Percentiles rank a stretch among this genome's conserved stretches.
phyloP scores from a whole-genome alignment of 92 coral and sea anemone genomes.

The Epizoanthus rinbou region DNA sequence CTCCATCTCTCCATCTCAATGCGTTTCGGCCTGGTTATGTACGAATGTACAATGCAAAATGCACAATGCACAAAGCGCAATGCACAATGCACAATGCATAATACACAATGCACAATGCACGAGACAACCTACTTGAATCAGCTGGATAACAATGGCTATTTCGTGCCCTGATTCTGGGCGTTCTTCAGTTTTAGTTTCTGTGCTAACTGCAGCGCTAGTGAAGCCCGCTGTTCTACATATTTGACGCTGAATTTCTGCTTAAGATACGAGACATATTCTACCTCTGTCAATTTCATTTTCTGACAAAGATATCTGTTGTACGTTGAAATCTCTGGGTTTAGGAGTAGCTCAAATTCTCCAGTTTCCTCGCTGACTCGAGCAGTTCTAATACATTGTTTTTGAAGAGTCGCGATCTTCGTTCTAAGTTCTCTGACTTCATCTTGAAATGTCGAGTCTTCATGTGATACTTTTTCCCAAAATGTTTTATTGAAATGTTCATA shows the following conservation, averaged over 20 bases:
- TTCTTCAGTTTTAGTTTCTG: neutral
- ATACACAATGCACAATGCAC: too few species aligned
- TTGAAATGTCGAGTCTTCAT: slow-evolving; percentile 66
- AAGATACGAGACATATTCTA: slow-evolving; percentile 70
- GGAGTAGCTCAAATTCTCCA: slow-evolving; percentile 57
- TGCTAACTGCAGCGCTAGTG: neutral
- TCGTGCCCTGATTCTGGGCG: neutral
- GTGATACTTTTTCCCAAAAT: slow-evolving; percentile 73
- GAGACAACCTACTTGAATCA: too few species aligned
- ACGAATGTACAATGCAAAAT: too few species aligned
- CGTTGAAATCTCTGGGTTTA: slow-evolving; percentile 37
- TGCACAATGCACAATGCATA: too few species aligned
- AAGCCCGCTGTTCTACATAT: slow-evolving; percentile 39
- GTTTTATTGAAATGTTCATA: slow-evolving; percentile 84
- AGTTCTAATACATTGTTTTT: slow-evolving; percentile 59
- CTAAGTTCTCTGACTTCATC: slow-evolving; percentile 73
- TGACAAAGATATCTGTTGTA: slow-evolving; percentile 73
- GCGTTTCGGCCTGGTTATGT: too few species aligned
- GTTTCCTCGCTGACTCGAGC: slow-evolving; percentile 57
- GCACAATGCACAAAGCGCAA: too few species aligned
- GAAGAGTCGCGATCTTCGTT: slow-evolving; percentile 46
- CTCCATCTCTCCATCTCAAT: too few species aligned
- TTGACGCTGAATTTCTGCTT: slow-evolving; percentile 63
- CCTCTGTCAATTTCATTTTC: slow-evolving; percentile 76
- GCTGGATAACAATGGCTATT: neutral